Evolutionary conservation across 2,888 invertebrate genomes (phyloP).

Genomic region (Drosophila rellima): DNA sequence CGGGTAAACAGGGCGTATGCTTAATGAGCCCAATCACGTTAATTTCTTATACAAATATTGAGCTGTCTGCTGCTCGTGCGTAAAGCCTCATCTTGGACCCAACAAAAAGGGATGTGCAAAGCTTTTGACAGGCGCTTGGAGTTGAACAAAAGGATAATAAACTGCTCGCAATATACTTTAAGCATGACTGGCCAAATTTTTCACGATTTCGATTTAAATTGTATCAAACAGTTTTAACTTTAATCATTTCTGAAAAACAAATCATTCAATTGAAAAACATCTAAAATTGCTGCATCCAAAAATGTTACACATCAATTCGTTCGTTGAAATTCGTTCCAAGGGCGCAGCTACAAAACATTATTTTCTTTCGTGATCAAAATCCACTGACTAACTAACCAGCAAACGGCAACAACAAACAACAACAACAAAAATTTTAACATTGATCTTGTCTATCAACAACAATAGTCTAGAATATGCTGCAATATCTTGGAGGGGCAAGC

Average conservation of each 20-base stretch:
- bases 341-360: slow-evolving; percentile 52
- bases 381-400: slow-evolving; percentile 58
- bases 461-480: slow-evolving; percentile 31
- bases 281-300: slow-evolving; percentile 6
- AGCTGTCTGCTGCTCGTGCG: slow-evolving; percentile 64
- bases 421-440: slow-evolving; percentile 38
- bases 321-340: slow-evolving; percentile 72
- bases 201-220: too few relatives aligned
- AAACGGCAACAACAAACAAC: slow-evolving; percentile 9
- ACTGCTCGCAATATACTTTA: slow-evolving; percentile 15
- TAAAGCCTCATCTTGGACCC: slow-evolving; percentile 18
- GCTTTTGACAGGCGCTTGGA: slow-evolving; percentile 29
- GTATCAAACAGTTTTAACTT: not conserved
- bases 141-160: slow-evolving; percentile 49
- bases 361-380: slow-evolving; percentile 54
- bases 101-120: not conserved
- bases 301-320: slow-evolving; percentile 59
- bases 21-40: slow-evolving; percentile 82
- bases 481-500: slow-evolving; percentile 38
- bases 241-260: not conserved
- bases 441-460: slow-evolving; percentile 69
- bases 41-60: slow-evolving; percentile 70
- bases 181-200: slow-evolving; percentile 13
- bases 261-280: not conserved
- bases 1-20: slow-evolving; percentile 61